Conservation (phyloP, 2,888 invertebrate genomes). For the Flexamia atlantica region DNA sequence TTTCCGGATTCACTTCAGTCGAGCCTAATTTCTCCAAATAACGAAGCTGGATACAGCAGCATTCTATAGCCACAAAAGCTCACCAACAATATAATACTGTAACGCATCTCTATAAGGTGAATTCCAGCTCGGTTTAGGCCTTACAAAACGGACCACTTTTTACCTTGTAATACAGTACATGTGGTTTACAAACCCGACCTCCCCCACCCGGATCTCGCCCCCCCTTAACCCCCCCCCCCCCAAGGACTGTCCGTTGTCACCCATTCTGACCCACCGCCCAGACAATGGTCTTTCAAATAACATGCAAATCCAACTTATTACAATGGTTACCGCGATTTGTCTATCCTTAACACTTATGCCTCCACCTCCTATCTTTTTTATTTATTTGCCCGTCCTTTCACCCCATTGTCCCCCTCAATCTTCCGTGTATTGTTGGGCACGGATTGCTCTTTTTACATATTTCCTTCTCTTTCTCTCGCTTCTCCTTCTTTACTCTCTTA, state of each 20-base stretch:
- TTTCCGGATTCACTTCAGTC: too few relatives aligned
- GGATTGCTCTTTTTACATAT: slow-evolving; percentile 8
- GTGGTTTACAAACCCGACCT: slow-evolving; percentile 13
- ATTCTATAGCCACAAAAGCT: too few relatives aligned
- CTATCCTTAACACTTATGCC: slow-evolving; percentile 51
- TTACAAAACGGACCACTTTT: slow-evolving; percentile 45
- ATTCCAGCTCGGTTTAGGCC: slow-evolving; percentile 1
- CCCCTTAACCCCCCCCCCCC: slow-evolving; percentile 8
- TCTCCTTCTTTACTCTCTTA: too few relatives aligned
- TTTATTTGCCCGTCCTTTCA: slow-evolving; percentile 25
- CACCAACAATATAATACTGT: too few relatives aligned
- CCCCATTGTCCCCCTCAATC: slow-evolving; percentile 2
- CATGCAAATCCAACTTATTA: slow-evolving; percentile 51
- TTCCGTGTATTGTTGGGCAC: slow-evolving; percentile 38
- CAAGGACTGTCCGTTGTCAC: background rate
- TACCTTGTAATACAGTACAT: slow-evolving; percentile 41
- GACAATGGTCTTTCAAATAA: slow-evolving; percentile 59
- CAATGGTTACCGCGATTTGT: slow-evolving; percentile 57
- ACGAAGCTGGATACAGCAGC: too few relatives aligned
- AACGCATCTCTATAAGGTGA: background rate
- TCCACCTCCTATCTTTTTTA: slow-evolving; percentile 41
- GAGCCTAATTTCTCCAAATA: too few relatives aligned
- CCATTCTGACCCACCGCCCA: slow-evolving; percentile 36
- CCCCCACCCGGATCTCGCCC: background rate
- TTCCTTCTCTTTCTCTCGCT: background rate